Conservation (phyloP, 2,113 vertebrate genomes). For the Petromus typicus region DNA sequence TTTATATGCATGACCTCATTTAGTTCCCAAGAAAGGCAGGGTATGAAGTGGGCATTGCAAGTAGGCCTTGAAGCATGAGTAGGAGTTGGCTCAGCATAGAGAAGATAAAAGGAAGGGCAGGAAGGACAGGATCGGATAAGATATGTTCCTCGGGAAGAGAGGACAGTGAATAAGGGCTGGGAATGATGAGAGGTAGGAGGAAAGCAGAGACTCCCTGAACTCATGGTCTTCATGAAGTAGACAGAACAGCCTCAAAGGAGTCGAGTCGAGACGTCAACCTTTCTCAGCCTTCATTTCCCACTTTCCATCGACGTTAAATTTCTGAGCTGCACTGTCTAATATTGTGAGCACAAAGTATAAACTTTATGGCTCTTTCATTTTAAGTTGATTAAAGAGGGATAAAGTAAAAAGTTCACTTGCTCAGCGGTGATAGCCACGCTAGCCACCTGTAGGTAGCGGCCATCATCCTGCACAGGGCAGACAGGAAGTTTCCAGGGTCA, state of each 20-base stretch:
- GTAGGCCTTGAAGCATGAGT: neutral
- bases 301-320: neutral
- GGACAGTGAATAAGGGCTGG: neutral
- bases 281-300: neutral
- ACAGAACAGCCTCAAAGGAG: neutral
- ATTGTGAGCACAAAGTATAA: neutral
- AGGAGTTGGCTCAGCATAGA: neutral
- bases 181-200: neutral
- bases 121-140: fast-evolving
- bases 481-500: neutral
- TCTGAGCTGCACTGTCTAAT: neutral
- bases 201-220: neutral
- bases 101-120: neutral
- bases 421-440: neutral
- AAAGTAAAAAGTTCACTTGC: neutral
- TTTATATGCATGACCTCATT: neutral
- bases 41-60: neutral
- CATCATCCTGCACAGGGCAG: fast-evolving
- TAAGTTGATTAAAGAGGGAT: neutral
- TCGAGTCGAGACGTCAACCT: neutral
- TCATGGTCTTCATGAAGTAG: neutral
- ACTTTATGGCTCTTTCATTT: neutral
- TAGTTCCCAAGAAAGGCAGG: neutral
- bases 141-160: neutral
- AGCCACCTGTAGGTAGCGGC: neutral